Evolutionary conservation across 1,140 invertebrate species (phyloP), one percentile per base, ranked within the genome.

Genomic region (Heliothis virescens): DNA sequence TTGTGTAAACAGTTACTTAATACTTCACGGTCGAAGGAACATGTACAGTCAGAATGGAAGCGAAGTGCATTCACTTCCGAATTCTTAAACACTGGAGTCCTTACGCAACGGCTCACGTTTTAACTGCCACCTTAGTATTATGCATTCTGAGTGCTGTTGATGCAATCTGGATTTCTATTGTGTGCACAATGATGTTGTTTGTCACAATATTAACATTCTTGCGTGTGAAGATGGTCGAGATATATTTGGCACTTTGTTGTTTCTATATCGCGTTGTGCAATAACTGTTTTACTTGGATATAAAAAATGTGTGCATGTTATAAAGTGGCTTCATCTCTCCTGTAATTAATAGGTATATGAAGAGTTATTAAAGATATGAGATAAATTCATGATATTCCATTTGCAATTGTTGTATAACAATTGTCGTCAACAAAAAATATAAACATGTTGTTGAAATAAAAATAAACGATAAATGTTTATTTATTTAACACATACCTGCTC

Each of bases 1-100:
- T 55, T 69, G 63, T 81, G 79, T 80, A 83, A 79, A 79, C 71
- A 29, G 81, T 85, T 85, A 83, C 83, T 85, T 82, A 88, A 86
- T 82, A 85, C 53, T 81, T 79, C 83, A 90, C 85, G 87, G 82
- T 88, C 83, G 85, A 85, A 52, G 78, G 84, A 65, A 29, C 84
- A 90, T 86, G 85, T 88, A 82, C 83, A 65, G 57, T 77, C 77
- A 78, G 67, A 79, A 84, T 86, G 79, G 79, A 82, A 87, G 80
- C 80, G 69, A 84, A 84, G 79, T 77, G 86, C 88, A 80, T 87
- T 90, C 87, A 90, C 91, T 91, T 92, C 89, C 89, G 89, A 91
- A 89, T 82, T 87, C 80, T 85, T 57, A 53, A 63, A 52, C 63
- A 16, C 18, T 57, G 69, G 9, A 50, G 16, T 79, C 53, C 69